Conservation (phyloP, 1,140 invertebrate genomes). For the Orchestia grillus region DNA sequence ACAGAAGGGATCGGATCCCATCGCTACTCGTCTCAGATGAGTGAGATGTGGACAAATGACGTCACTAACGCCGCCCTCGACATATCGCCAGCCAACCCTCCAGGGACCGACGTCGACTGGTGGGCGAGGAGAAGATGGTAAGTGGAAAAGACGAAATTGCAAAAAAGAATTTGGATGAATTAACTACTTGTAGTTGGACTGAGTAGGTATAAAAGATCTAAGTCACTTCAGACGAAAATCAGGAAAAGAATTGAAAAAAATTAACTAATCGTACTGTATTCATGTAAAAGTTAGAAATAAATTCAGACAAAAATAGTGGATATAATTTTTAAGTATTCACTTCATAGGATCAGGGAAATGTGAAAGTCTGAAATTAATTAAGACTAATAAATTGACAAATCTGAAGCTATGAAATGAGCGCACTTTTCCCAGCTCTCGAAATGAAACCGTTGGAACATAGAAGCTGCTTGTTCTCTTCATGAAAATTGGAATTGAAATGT, state of each 20-base stretch:
- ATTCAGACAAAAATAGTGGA: too few relatives aligned
- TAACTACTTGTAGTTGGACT: background rate
- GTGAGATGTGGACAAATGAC: conserved; percentile 2
- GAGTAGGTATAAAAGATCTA: background rate
- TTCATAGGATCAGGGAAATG: too few relatives aligned
- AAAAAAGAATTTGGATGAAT: background rate
- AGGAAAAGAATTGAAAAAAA: background rate
- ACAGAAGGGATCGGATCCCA: background rate
- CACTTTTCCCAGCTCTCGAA: too few relatives aligned
- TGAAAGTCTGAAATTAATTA: too few relatives aligned
- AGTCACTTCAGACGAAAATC: background rate
- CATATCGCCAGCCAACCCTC: background rate
- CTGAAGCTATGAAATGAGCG: too few relatives aligned
- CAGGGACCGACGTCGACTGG: background rate
- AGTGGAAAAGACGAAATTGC: background rate
- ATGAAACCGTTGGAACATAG: too few relatives aligned
- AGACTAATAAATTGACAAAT: too few relatives aligned
- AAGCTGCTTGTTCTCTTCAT: too few relatives aligned
- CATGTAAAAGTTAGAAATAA: too few relatives aligned
- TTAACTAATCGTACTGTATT: too few relatives aligned
- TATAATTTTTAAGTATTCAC: too few relatives aligned
- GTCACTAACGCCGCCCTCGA: background rate
- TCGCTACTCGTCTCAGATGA: background rate
- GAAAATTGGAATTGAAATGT: too few relatives aligned
- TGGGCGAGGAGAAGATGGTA: background rate